Evolutionary conservation across 2,797 vertebrate genomes (phyloP), one percentile per base, ranked within the genome.

Genomic region (Leptodactylus fallax): DNA sequence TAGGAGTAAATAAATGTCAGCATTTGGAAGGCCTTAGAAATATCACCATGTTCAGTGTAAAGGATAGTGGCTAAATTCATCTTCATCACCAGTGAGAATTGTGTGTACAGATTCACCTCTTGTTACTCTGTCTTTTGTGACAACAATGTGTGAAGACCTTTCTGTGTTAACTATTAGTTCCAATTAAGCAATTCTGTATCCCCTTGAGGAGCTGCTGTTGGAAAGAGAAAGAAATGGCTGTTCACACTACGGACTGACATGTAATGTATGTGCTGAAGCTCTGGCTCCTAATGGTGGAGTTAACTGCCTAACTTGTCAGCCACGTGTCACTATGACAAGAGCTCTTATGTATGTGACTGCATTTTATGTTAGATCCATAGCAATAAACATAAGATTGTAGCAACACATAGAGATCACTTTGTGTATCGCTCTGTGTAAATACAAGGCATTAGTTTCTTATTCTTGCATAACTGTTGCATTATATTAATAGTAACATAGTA

Each of bases 161-260:
- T 85, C 76, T 85, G 74, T 79, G 83, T 76, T 77, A 76, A 81
- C 45, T 82, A 85, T 89, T 89, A 79, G 56, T 89, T 89, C 84
- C 84, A 86, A 83, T 89, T 86, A 86, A 83, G 45, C 72, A 53
- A 86, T 58, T 81, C 49, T 53, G 6, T 47, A 51, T 86, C 71
- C 84, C 84, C 84, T 51, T 51, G 51, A 83, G 88, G 72, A 56
- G 36, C 12, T 47, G 36, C 60, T 51, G 65, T 27, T 23, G 25
- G 21, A 45, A 81, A 36, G 56, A 80, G 65, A 25, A 16, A 36
- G 72, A 86, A 47, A 71, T 58, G n/a, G 23, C 67, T 76, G 23
- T 61, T 81, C 83, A 77, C 77, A 81, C 51, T 55, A 36, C 27
- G 67, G 10, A 7, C 58, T 77, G 71, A 53, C 51, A 53, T 36